Base-by-base conservation (phyloP, 2,113 vertebrate species). In the Sylvia atricapilla region DNA sequence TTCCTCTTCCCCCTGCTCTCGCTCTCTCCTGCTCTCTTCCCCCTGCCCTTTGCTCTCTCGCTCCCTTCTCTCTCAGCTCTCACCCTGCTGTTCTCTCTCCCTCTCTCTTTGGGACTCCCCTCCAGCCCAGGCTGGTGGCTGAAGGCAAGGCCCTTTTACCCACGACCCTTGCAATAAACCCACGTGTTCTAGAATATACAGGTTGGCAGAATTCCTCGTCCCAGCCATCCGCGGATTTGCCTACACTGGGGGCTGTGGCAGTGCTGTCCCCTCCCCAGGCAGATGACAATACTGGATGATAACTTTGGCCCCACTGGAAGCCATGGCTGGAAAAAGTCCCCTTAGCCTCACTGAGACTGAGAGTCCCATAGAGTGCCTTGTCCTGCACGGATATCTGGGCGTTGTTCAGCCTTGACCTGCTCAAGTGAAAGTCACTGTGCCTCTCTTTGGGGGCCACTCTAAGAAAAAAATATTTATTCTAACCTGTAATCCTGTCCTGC, bases 401-500 rank as follows among this genome's bases (percentile, higher is more conserved):
- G 1, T 13, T 31, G 28, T 9, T 96, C 63, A 74, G 49, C 66
- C 13, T 19, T 56, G 53, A 6, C 4, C 0, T 2, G 4, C 33
- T 37, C 30, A 13, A 15, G 67, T 22, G 59, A 66, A 86, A 93
- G 52, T 15, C 27, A 5, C 60, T 44, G 73, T 33, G 28, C 18
- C 4, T 43, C 62, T 84, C 23, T 31, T 52, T 23, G 37, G 22
- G 22, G n/a, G 39, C 25, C n/a, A 79, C 9, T 6, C 37, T 9
- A 15, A 43, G 24, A 33, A 50, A 66, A 63, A 17, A 13, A 22
- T 2, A n/a, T 27, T 56, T 31, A 17, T 50, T 89, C 35, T 20
- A 44, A 22, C 2, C 2, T 0, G 0, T 41, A 46, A 80, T 63
- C 25, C 47, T 52, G 16, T 21, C 44, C 37, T 58, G 33, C 0